Conservation (phyloP, 2,113 vertebrate genomes). For the Hypocryptadius cinnamomeus region DNA sequence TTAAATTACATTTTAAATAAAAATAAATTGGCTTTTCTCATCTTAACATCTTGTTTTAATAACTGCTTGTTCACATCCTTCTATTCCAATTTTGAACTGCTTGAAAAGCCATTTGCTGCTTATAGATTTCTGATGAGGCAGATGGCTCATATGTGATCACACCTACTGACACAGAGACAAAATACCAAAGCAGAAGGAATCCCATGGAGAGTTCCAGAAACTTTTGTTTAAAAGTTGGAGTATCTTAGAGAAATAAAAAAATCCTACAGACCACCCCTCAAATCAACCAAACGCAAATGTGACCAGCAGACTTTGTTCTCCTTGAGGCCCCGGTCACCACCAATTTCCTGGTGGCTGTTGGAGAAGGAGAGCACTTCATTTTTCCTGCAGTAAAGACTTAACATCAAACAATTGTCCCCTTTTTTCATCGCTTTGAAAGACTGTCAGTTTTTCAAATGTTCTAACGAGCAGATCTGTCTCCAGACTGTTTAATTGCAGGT, state of each 20-base stretch:
- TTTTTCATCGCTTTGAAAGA: not conserved
- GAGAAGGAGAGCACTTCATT: not conserved
- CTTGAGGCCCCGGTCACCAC: not conserved
- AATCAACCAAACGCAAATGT: not conserved
- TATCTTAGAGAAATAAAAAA: not conserved
- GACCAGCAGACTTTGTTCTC: not conserved
- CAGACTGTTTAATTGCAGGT: slow-evolving; percentile 39
- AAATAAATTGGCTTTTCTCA: slow-evolving; percentile 34
- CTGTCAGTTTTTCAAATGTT: not conserved
- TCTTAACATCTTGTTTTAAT: slow-evolving; percentile 62
- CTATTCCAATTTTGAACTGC: slow-evolving; percentile 51
- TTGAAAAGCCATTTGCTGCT: slow-evolving; percentile 54
- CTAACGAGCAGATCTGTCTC: not conserved
- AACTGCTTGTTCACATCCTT: slow-evolving; percentile 54
- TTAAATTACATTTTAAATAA: slow-evolving; percentile 7
- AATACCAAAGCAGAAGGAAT: slow-evolving; percentile 31
- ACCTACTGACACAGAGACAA: slow-evolving; percentile 60
- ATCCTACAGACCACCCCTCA: not conserved
- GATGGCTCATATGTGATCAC: slow-evolving; percentile 65
- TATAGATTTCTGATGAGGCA: slow-evolving; percentile 60
- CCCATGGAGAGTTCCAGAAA: slow-evolving; percentile 7
- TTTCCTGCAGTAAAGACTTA: not conserved
- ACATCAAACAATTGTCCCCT: not conserved
- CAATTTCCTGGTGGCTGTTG: not conserved
- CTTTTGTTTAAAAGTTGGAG: not conserved